A percentile compares a stretch with the other conserved stretches of the same genome.
phyloP scores from a whole-genome alignment of 2,797 vertebrate genomes.

The Lerista edwardsae region DNA sequence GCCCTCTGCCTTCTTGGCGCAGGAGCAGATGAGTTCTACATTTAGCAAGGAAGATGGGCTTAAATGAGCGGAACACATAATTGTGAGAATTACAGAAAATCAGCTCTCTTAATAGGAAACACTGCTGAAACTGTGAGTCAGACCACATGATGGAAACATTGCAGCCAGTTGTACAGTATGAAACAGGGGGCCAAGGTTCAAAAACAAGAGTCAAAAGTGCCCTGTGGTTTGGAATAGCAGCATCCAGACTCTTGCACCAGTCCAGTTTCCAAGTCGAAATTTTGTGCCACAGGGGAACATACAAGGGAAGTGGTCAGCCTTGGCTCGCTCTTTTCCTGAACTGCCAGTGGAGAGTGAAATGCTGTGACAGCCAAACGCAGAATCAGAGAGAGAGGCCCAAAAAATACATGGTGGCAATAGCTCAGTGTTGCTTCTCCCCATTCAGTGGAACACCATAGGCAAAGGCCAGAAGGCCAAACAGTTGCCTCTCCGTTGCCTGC shows the following conservation, averaged over 20 bases:
- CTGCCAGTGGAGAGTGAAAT: not conserved
- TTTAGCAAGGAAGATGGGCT: slow-evolving; percentile 12
- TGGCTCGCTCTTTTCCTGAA: not conserved
- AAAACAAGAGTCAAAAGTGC: not conserved
- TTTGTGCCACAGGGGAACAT: not conserved
- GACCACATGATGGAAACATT: slow-evolving; percentile 47
- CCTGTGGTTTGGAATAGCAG: slow-evolving; percentile 45
- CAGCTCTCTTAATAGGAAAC: slow-evolving; percentile 49
- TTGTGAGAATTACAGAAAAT: slow-evolving; percentile 54
- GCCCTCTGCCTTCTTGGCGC: not conserved
- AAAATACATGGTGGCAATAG: not conserved
- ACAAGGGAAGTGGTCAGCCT: slow-evolving; percentile 11
- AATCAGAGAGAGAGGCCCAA: not conserved
- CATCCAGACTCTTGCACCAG: slow-evolving; percentile 27
- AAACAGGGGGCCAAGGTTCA: slow-evolving; percentile 4
- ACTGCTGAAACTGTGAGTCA: slow-evolving; percentile 18
- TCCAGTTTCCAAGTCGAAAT: not conserved
- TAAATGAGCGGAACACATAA: slow-evolving; percentile 39
- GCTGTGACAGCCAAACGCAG: not conserved
- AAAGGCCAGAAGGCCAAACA: no score
- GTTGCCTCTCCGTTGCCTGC: no score
- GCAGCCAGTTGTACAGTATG: slow-evolving; percentile 51
- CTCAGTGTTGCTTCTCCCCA: not conserved
- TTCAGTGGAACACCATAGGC: not conserved
- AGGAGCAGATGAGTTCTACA: not conserved